Evolutionary conservation across 2,113 vertebrate species (phyloP).

Genomic region (Dasyprocta punctata): DNA sequence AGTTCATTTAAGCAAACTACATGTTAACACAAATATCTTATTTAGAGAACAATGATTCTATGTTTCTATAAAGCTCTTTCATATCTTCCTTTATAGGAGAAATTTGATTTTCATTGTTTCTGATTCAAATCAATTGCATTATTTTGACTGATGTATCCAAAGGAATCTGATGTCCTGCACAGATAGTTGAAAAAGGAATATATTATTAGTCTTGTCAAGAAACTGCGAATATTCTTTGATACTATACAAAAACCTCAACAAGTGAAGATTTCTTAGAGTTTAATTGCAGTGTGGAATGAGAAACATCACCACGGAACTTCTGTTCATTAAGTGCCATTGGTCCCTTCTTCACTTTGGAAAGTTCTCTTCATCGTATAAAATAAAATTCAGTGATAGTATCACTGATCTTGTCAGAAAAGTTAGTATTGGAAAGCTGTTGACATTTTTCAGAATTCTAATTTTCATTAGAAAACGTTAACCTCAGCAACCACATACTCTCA

Average conservation of each 20-base stretch:
- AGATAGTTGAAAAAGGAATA: not conserved
- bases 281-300: not conserved
- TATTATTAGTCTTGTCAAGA: slow-evolving; percentile 25
- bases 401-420: not conserved
- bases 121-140: not conserved
- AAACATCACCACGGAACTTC: not conserved
- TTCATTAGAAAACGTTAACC: slow-evolving; percentile 11
- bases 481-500: not conserved
- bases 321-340: slow-evolving; percentile 16
- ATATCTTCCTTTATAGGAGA: not conserved
- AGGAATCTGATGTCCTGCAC: not conserved
- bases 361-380: slow-evolving; percentile 2
- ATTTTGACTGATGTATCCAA: not conserved
- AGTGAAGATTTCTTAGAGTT: not conserved
- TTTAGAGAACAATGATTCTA: not conserved
- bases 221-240: not conserved
- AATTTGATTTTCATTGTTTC: not conserved
- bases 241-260: not conserved
- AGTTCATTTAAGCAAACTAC: not conserved
- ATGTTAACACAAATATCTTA: slow-evolving; percentile 22
- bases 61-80: not conserved
- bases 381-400: not conserved
- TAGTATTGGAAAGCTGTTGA: not conserved
- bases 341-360: not conserved
- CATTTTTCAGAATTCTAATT: not conserved